These are phyloP conservation scores for Hydroisotoma schaefferi DNA, from an alignment of 2,888 invertebrate genomes.

Conservation along the genomic window DNA sequence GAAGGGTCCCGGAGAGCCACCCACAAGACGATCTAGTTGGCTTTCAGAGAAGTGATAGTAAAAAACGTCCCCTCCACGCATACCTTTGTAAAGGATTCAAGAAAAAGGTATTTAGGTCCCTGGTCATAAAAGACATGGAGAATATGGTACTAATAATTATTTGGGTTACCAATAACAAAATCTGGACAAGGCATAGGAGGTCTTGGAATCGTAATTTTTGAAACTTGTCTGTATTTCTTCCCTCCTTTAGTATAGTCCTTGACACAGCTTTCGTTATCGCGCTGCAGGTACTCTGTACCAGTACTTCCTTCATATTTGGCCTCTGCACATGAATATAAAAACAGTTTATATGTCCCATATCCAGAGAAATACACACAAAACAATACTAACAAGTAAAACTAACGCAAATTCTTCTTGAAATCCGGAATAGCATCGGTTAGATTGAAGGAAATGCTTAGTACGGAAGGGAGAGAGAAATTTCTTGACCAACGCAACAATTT, in stretches of 20 bases:
- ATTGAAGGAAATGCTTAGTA: constrained; percentile 39
- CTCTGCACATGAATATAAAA: not conserved
- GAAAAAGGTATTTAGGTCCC: too few species aligned
- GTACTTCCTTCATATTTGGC: not conserved
- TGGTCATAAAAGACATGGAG: too few species aligned
- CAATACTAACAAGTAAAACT: not conserved
- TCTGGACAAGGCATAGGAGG: constrained; percentile 35
- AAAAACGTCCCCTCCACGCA: constrained; percentile 33
- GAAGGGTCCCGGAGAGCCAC: constrained; percentile 38
- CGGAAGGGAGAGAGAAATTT: constrained; percentile 20
- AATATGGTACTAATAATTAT: too few species aligned
- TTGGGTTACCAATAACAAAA: constrained; percentile 38
- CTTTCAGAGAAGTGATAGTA: constrained; percentile 42
- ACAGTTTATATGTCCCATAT: not conserved
- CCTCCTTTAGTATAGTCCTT: constrained; percentile 44
- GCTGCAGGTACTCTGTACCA: constrained; percentile 17
- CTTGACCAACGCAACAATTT: constrained; percentile 42
- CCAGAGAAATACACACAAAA: not conserved
- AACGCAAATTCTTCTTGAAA: constrained; percentile 40
- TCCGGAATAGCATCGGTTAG: constrained; percentile 18
- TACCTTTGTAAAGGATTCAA: constrained; percentile 20
- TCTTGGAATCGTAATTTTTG: constrained; percentile 37
- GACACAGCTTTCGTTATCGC: constrained; percentile 26
- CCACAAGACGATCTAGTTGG: constrained; percentile 35
- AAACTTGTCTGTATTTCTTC: constrained; percentile 27